Conservation (phyloP, 2,113 vertebrate species). For the Anas platyrhynchos region DNA sequence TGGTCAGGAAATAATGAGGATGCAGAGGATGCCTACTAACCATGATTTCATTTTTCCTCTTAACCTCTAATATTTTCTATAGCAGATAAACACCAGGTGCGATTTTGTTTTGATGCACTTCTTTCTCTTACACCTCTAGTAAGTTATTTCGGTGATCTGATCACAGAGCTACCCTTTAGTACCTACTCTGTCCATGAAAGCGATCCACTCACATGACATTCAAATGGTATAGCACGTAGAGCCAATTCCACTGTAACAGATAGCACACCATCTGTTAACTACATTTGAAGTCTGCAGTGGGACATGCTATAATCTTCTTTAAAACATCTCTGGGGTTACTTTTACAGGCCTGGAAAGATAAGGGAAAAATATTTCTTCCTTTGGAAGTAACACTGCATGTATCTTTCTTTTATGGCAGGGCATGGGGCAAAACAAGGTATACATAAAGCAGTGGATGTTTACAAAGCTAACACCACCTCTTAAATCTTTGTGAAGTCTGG, state of each 20-base stretch:
- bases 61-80: neutral
- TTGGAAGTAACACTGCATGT: conserved; percentile 21
- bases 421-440: neutral
- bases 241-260: neutral
- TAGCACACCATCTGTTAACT: conserved; percentile 26
- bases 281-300: neutral
- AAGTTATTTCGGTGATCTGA: neutral
- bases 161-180: neutral
- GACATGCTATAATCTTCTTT: neutral
- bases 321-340: neutral
- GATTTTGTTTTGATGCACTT: neutral
- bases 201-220: neutral
- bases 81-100: neutral
- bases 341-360: conserved; percentile 31
- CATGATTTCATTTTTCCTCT: neutral
- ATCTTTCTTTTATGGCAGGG: neutral
- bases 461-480: neutral
- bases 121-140: neutral
- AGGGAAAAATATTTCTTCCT: conserved; percentile 35
- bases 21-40: neutral
- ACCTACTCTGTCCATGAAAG: neutral
- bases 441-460: neutral
- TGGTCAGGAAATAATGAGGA: neutral
- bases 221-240: neutral
- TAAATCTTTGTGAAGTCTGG: neutral